Conservation (phyloP, 2,888 invertebrate species). For the Drosophila birchii region DNA sequence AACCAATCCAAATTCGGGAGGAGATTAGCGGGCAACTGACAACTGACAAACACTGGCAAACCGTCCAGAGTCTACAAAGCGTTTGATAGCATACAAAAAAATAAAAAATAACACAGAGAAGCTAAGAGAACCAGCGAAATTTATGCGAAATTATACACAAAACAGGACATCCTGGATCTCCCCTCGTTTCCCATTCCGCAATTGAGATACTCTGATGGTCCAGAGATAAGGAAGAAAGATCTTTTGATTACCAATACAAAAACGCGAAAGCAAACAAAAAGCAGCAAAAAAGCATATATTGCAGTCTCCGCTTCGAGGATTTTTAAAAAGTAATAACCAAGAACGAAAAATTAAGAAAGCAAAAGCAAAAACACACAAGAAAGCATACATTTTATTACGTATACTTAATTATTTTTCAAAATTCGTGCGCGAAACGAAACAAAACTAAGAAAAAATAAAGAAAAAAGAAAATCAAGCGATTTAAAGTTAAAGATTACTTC, state of each 20-base stretch:
- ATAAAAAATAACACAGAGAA: too few relatives aligned
- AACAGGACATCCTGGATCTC: conserved; percentile 4
- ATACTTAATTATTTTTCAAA: conserved; percentile 46
- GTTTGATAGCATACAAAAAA: conserved; percentile 58
- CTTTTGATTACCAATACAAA: conserved; percentile 5
- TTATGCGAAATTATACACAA: conserved; percentile 25
- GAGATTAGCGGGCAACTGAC: conserved; percentile 50
- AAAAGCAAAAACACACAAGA: conserved; percentile 22
- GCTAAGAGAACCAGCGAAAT: conserved; percentile 34
- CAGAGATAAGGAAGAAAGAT: not conserved
- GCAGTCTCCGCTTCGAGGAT: conserved; percentile 45
- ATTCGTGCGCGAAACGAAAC: conserved; percentile 46
- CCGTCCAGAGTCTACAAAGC: conserved; percentile 79
- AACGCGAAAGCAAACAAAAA: conserved; percentile 1
- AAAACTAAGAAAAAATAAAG: conserved; percentile 28
- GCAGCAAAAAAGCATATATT: conserved; percentile 1
- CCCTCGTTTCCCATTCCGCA: conserved; percentile 10
- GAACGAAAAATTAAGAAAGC: conserved; percentile 24
- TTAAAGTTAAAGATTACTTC: conserved; percentile 23
- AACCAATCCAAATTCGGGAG: conserved; percentile 31
- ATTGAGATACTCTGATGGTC: not conserved
- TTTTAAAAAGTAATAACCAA: conserved; percentile 42
- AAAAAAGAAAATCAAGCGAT: not conserved
- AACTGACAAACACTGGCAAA: conserved; percentile 67
- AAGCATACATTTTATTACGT: conserved; percentile 43